Evolutionary conservation across 2,113 vertebrate genomes (phyloP), one percentile per base, ranked within the genome.

Genomic region (Ictidomys tridecemlineatus): DNA sequence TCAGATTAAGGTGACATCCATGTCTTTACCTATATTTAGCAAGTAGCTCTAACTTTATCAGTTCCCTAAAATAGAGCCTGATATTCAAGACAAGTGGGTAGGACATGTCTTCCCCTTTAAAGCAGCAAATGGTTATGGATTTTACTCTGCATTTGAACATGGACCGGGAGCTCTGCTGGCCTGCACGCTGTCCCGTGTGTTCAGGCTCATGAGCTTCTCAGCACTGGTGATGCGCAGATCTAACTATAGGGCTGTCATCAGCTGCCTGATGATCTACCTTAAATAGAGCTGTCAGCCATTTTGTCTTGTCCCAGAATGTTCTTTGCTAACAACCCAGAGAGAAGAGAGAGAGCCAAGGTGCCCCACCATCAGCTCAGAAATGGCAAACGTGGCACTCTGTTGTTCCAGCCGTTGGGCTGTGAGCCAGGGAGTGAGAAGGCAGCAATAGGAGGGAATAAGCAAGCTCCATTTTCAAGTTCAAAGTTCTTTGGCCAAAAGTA

Each of bases 161-260:
- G 37, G 30, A 39, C 65, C 61, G 17, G 77, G 18, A 93, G 61
- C 89, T 92, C 79, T 77, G 30, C 89, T 87, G 84, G 74, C 51
- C 86, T 61, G 39, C 8, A 1, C 51, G 48, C 30, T 32, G 12
- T 12, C 45, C 86, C 94, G 48, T 1, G 0, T 74, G 89, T 18
- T 85, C 67, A 13, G 45, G 30, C 30, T 91, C 88, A 83, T 0
- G 5, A 84, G 93, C 22, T 85, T 79, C 83, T 63, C 24, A 1
- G 93, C 56, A 14, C 63, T 48, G 0, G n/a, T 85, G 89, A 96
- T 95, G 77, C 39, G 32, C 17, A 89, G 56, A 87, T 74, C 37
- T 96, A 95, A 96, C 73, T 96, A 93, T 96, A 97, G 95, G 90
- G 83, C 34, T 97, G 69, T 78, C 77, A 85, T 42, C 95, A 96